A percentile compares a stretch with the other conserved stretches of the same genome.
phyloP scores from a whole-genome alignment of 2,797 vertebrate genomes.

The Jordanella pulchra region DNA sequence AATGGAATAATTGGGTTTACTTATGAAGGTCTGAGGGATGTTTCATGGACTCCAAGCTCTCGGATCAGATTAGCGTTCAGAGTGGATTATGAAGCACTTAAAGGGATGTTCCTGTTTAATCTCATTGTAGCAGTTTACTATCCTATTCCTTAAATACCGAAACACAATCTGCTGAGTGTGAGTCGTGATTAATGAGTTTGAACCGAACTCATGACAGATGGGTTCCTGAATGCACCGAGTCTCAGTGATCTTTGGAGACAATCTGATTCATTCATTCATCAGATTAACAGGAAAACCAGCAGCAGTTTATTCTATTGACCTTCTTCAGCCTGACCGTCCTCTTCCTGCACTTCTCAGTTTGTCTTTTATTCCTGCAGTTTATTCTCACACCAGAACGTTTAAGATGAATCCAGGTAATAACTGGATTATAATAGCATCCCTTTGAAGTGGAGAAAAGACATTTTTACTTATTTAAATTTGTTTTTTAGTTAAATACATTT shows the following conservation, averaged over 20 bases:
- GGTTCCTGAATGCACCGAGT: neutral
- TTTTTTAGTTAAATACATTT: neutral
- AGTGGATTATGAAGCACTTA: conserved; percentile 36
- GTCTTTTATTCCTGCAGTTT: neutral
- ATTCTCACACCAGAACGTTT: too few relatives aligned
- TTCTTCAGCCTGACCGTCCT: accelerated
- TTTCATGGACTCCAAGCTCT: conserved; percentile 31
- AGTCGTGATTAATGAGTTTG: neutral
- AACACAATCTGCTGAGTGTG: neutral
- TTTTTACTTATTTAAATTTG: too few relatives aligned
- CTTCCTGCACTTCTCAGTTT: neutral
- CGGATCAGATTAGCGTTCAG: conserved; percentile 41
- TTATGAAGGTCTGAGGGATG: neutral
- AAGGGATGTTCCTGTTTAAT: conserved; percentile 14
- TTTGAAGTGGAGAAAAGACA: neutral
- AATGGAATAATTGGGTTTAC: neutral
- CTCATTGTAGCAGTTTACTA: conserved; percentile 15
- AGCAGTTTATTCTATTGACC: neutral
- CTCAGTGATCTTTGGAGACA: neutral
- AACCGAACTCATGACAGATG: neutral
- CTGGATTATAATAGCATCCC: neutral
- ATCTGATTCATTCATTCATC: neutral
- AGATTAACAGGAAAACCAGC: conserved; percentile 3
- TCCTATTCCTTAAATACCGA: conserved; percentile 16
- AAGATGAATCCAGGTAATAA: too few relatives aligned